Percentiles rank a stretch among this genome's conserved stretches.
These are phyloP conservation scores for Eueides isabella DNA, from an alignment of 1,140 invertebrate species.

Conservation along the genomic window DNA sequence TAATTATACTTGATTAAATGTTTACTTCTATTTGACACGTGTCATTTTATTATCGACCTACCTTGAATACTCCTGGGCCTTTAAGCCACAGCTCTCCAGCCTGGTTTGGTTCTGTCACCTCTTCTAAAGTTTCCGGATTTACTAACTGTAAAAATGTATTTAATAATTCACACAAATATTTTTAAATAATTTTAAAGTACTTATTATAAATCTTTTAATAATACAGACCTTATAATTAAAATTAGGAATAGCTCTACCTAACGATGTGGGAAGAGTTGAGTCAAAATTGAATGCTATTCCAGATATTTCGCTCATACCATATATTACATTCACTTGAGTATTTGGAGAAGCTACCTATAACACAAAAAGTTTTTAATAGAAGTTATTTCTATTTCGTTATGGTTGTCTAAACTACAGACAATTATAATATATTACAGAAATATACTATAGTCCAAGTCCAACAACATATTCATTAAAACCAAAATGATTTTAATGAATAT, in stretches of 20 bases:
- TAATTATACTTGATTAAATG: too few relatives aligned
- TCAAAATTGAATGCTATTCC: constrained; percentile 40
- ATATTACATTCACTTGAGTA: constrained; percentile 33
- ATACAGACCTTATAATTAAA: constrained; percentile 36
- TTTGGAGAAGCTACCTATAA: constrained; percentile 40
- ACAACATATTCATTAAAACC: too few relatives aligned
- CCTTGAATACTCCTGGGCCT: constrained; percentile 48
- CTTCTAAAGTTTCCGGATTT: constrained; percentile 43
- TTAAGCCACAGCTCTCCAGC: constrained; percentile 54
- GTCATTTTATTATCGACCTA: constrained; percentile 19
- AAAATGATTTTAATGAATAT: too few relatives aligned
- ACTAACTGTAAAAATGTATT: constrained; percentile 42
- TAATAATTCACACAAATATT: neutral
- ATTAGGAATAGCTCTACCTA: constrained; percentile 8
- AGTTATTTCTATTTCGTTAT: too few relatives aligned
- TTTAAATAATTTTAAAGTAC: neutral
- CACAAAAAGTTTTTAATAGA: too few relatives aligned
- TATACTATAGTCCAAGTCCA: too few relatives aligned
- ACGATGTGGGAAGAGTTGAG: neutral
- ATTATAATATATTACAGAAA: too few relatives aligned
- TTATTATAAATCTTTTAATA: neutral
- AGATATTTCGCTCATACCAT: constrained; percentile 46
- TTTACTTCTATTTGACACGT: neutral
- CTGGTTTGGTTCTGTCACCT: constrained; percentile 44
- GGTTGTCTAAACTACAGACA: too few relatives aligned